phyloP scores from a whole-genome alignment of 2,888 invertebrate genomes.

The Ganaspis brasiliensis region DNA sequence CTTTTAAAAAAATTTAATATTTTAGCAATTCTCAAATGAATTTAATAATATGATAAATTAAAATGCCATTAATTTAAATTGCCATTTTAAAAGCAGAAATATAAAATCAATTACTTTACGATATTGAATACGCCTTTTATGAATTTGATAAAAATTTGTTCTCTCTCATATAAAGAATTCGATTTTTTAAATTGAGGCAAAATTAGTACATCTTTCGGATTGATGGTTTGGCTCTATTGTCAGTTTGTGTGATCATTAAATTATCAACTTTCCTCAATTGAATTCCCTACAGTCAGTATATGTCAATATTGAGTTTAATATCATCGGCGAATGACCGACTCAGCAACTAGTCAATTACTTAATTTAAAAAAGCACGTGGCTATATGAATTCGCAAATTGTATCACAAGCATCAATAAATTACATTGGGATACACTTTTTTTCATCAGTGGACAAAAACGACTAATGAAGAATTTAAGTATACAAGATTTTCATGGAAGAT shows the following conservation, averaged over 20 bases:
- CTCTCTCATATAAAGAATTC: too few relatives aligned
- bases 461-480: too few relatives aligned
- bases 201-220: background rate
- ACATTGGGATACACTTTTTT: background rate
- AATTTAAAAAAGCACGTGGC: conserved; percentile 22
- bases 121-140: too few relatives aligned
- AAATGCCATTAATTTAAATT: too few relatives aligned
- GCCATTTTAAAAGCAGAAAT: too few relatives aligned
- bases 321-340: background rate
- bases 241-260: background rate
- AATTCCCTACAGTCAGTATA: background rate
- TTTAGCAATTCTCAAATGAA: background rate
- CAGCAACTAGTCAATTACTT: conserved; percentile 27
- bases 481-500: too few relatives aligned
- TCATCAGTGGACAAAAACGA: too few relatives aligned
- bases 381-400: background rate
- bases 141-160: too few relatives aligned
- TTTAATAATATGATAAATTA: background rate
- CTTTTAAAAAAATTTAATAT: too few relatives aligned
- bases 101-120: too few relatives aligned
- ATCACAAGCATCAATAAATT: background rate
- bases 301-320: conserved; percentile 35
- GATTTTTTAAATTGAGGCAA: background rate
- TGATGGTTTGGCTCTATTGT: background rate
- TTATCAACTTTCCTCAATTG: conserved; percentile 15